Evolutionary conservation across 2,113 vertebrate species (phyloP).

Genomic region (Bufo bufo): DNA sequence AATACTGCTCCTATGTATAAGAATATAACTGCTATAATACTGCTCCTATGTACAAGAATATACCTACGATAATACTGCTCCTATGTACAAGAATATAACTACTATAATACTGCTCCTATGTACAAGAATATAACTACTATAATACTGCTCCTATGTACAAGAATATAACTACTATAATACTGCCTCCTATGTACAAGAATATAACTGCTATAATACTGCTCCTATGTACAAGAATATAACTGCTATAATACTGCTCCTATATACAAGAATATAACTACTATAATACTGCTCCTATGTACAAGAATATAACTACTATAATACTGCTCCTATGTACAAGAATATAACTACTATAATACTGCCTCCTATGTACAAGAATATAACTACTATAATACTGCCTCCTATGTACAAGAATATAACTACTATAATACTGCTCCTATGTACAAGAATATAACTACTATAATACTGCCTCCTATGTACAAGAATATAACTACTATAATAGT

Average conservation of each 20-base stretch:
- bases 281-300: neutral
- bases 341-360: neutral
- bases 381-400: neutral
- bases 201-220: neutral
- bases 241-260: neutral
- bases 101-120: slow-evolving; percentile 2
- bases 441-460: slow-evolving; percentile 4
- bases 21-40: slow-evolving; percentile 16
- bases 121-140: neutral
- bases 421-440: neutral
- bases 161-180: slow-evolving; percentile 13
- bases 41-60: neutral
- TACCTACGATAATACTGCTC: neutral
- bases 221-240: neutral
- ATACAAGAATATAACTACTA: neutral
- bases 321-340: neutral
- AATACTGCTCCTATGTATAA: neutral
- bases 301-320: slow-evolving; percentile 12
- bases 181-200: neutral
- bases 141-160: slow-evolving; percentile 1
- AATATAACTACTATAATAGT: slow-evolving; percentile 10
- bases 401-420: slow-evolving; percentile 2
- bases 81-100: slow-evolving; percentile 3
- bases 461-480: neutral
- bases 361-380: neutral